Evolutionary conservation across 2,113 vertebrate genomes (phyloP).

Genomic region (Bos indicus): DNA sequence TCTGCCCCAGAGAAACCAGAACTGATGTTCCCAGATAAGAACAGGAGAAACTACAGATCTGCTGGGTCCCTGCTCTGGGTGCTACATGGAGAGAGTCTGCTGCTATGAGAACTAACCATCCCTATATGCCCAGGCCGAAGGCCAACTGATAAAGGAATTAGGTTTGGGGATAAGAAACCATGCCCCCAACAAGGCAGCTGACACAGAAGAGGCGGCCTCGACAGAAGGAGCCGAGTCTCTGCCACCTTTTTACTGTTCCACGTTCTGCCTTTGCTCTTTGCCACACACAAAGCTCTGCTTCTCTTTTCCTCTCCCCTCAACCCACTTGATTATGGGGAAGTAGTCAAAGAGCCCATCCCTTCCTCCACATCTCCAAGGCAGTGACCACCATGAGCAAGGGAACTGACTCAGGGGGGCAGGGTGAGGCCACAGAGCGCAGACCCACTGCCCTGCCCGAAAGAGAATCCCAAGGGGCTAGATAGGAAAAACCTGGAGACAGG

Average conservation of each 20-base stretch:
- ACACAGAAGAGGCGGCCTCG: background rate
- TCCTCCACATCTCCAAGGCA: background rate
- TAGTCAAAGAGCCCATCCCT: background rate
- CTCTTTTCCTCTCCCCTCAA: background rate
- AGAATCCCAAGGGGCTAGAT: background rate
- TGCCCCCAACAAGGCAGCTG: fast-evolving
- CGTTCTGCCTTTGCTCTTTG: background rate
- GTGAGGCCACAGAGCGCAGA: background rate
- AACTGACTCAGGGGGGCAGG: background rate
- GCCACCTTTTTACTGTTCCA: background rate
- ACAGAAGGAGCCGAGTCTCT: background rate
- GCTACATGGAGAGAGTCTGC: background rate
- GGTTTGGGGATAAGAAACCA: background rate
- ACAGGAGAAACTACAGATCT: background rate
- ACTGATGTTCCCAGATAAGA: background rate
- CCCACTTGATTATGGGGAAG: background rate
- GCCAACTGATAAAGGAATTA: background rate
- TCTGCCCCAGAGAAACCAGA: background rate
- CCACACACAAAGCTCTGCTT: background rate
- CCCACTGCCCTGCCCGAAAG: background rate
- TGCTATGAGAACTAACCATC: background rate
- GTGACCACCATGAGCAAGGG: background rate
- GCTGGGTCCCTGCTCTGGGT: background rate
- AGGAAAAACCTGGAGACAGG: background rate
- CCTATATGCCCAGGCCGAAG: background rate